Evolutionary conservation across 2,797 vertebrate genomes (phyloP).

Genomic region (Notoglanidium macrostoma): DNA sequence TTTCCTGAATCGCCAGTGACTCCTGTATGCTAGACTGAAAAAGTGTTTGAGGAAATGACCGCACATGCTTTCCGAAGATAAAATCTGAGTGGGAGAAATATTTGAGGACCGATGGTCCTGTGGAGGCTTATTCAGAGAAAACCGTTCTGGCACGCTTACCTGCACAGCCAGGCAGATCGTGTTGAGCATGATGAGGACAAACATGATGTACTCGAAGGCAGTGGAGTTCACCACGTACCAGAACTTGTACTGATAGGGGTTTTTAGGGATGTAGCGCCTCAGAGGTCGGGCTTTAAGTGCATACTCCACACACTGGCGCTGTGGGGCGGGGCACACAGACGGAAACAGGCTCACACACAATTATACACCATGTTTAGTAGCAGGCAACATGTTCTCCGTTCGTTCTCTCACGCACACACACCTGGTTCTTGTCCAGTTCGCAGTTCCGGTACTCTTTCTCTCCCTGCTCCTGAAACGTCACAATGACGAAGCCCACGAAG

Average conservation of each 20-base stretch:
- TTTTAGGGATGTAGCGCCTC: slow-evolving; percentile 97
- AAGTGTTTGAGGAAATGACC: neutral
- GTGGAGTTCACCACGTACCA: slow-evolving; percentile 99
- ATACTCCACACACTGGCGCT: slow-evolving; percentile 99
- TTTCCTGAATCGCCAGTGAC: neutral
- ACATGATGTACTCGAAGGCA: slow-evolving; percentile 99
- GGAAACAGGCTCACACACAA: neutral
- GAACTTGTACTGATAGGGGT: slow-evolving; percentile 99
- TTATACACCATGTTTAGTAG: neutral
- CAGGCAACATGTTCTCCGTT: neutral
- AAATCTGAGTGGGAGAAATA: neutral
- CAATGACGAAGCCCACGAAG: slow-evolving; percentile 99
- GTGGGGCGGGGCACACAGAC: slow-evolving; percentile 24
- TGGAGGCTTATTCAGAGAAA: neutral
- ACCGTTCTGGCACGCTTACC: slow-evolving; percentile 70
- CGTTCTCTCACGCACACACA: slow-evolving; percentile 64
- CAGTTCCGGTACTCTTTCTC: slow-evolving; percentile 99
- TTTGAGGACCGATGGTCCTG: neutral
- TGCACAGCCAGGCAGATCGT: slow-evolving; percentile 98
- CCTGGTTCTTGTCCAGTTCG: slow-evolving; percentile 99
- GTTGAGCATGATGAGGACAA: slow-evolving; percentile 99
- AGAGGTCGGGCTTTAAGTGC: slow-evolving; percentile 94
- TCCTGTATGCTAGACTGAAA: too few relatives aligned
- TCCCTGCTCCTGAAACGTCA: slow-evolving; percentile 99
- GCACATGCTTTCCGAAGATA: neutral